These are phyloP conservation scores for Stictocephala bisonia DNA, from an alignment of 2,888 invertebrate species.

Conservation along the genomic window DNA sequence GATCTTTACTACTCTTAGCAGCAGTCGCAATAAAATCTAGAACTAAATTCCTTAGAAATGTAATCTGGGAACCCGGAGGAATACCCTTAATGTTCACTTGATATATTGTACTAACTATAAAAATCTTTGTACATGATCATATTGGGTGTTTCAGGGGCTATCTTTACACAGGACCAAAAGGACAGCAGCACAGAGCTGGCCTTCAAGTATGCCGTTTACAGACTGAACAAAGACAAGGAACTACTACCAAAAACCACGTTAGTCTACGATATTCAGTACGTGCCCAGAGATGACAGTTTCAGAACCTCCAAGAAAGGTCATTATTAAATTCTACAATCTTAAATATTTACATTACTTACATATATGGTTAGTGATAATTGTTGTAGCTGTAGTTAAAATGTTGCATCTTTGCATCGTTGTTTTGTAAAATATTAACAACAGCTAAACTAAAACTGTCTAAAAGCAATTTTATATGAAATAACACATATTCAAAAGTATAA, in stretches of 20 bases:
- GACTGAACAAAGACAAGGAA: constrained; percentile 88
- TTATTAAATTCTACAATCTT: constrained; percentile 53
- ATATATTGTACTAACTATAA: too few species aligned
- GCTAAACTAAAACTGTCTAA: too few species aligned
- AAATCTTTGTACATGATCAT: too few species aligned
- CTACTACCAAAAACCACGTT: constrained; percentile 88
- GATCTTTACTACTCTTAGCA: too few species aligned
- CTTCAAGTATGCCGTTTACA: constrained; percentile 94
- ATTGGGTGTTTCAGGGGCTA: constrained; percentile 89
- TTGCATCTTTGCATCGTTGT: neutral
- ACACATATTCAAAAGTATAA: too few species aligned
- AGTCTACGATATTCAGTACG: constrained; percentile 93
- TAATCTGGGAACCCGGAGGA: too few species aligned
- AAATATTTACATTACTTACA: neutral
- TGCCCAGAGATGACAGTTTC: constrained; percentile 90
- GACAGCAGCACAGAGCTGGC: constrained; percentile 89
- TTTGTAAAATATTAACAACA: too few species aligned
- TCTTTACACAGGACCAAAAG: constrained; percentile 90
- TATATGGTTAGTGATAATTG: neutral
- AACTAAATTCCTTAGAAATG: too few species aligned
- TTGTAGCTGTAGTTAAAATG: neutral
- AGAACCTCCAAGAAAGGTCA: constrained; percentile 91
- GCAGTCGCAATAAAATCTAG: too few species aligned
- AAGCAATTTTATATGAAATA: too few species aligned
- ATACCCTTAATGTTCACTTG: too few species aligned